Evolutionary conservation across 2,797 vertebrate species (phyloP).

Genomic region (Perodicticus potto): DNA sequence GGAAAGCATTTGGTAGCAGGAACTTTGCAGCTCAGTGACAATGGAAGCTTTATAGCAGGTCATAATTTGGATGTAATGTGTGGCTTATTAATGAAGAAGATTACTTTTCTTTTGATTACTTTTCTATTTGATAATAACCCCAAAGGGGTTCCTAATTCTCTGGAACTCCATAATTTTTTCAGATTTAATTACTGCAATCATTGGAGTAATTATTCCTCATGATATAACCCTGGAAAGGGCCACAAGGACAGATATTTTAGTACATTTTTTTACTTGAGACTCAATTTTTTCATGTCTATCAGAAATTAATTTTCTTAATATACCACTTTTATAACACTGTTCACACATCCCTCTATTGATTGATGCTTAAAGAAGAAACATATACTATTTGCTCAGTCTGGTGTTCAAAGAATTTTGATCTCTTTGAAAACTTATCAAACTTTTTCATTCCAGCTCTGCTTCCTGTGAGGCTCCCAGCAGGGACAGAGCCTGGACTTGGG

Average conservation of each 20-base stretch:
- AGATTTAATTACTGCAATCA: not conserved
- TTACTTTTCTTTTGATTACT: not conserved
- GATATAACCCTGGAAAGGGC: not conserved
- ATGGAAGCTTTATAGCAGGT: not conserved
- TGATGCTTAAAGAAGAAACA: not conserved
- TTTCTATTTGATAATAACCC: not conserved
- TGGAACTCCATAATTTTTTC: conserved; percentile 12
- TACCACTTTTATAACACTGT: not conserved
- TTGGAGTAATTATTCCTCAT: not conserved
- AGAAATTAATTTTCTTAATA: not conserved
- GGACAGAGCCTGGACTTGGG: not conserved
- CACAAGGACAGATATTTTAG: not conserved
- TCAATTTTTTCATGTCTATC: not conserved
- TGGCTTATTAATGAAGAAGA: conserved; percentile 5
- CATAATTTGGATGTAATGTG: not conserved
- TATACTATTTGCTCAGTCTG: not conserved
- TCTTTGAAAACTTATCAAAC: not conserved
- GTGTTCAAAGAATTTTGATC: not conserved
- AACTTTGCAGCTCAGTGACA: not conserved
- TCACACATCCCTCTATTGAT: not conserved
- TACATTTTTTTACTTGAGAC: not conserved
- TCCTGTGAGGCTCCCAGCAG: not conserved
- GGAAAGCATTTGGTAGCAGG: not conserved
- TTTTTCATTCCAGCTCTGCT: not conserved
- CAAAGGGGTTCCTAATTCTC: not conserved